Conservation (phyloP, 2,113 vertebrate genomes). For the Strigops habroptila region DNA sequence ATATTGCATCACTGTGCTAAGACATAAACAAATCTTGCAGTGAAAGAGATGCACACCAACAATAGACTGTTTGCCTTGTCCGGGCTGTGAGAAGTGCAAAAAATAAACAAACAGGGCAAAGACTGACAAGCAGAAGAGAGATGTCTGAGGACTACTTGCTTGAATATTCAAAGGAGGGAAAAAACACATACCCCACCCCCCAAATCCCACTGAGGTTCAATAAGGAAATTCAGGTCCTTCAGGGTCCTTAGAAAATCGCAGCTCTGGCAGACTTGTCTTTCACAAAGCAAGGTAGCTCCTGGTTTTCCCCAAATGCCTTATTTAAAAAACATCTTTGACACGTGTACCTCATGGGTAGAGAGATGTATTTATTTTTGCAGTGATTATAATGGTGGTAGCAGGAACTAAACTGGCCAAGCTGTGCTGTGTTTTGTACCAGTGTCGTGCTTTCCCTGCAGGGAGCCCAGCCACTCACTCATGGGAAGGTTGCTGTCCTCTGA, state of each 20-base stretch:
- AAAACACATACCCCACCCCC: background rate
- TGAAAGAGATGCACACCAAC: conserved; percentile 56
- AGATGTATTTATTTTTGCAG: background rate
- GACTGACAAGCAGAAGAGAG: conserved; percentile 38
- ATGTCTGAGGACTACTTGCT: background rate
- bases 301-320: background rate
- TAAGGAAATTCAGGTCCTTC: background rate
- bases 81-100: background rate
- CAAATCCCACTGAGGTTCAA: background rate
- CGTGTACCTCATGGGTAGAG: background rate
- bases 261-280: background rate
- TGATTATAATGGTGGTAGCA: background rate
- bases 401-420: background rate
- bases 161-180: background rate
- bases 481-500: background rate
- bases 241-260: background rate
- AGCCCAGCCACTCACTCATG: background rate
- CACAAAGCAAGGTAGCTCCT: background rate
- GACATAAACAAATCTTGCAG: conserved; percentile 64
- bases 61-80: conserved; percentile 58
- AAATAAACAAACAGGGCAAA: conserved; percentile 60
- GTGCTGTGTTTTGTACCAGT: background rate
- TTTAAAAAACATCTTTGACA: background rate
- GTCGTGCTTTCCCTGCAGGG: background rate
- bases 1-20: conserved; percentile 66